phyloP scores from a whole-genome alignment of 2,113 vertebrate species.

The Numida meleagris region DNA sequence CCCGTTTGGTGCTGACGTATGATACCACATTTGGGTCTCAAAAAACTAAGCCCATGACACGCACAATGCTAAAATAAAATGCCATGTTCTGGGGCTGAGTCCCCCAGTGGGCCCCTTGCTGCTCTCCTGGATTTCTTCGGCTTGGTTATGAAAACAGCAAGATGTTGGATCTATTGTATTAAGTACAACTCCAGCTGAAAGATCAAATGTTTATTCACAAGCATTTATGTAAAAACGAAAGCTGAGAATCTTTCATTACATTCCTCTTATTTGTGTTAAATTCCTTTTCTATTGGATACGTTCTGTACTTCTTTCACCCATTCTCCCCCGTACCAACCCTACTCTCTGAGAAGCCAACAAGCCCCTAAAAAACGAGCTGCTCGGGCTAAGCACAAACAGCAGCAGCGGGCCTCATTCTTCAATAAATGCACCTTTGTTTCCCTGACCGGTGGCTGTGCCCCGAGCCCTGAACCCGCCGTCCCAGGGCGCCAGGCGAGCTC shows the following conservation, averaged over 20 bases:
- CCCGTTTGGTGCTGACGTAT: background rate
- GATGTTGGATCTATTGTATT: background rate
- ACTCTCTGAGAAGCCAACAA: background rate
- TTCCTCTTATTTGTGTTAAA: background rate
- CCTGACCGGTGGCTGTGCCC: background rate
- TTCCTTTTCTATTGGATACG: background rate
- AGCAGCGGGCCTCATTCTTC: rapidly evolving
- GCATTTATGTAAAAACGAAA: conserved; percentile 10
- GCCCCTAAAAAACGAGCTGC: background rate
- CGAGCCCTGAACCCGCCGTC: rapidly evolving
- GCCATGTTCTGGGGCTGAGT: background rate
- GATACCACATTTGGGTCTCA: background rate
- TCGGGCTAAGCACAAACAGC: background rate
- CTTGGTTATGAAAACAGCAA: conserved; percentile 9
- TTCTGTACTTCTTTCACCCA: background rate
- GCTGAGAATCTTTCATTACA: background rate
- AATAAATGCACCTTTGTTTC: background rate
- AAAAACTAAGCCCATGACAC: background rate
- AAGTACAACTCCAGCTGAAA: background rate
- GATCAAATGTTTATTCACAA: conserved; percentile 13
- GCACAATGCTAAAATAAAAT: conserved; percentile 15
- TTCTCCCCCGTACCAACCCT: background rate
- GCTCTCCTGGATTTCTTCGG: background rate
- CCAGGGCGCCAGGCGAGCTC: rapidly evolving
- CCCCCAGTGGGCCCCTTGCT: background rate